Evolutionary conservation across 2,888 invertebrate genomes (phyloP), one percentile per base, ranked within the genome.

Genomic region (Nycteola revayana): DNA sequence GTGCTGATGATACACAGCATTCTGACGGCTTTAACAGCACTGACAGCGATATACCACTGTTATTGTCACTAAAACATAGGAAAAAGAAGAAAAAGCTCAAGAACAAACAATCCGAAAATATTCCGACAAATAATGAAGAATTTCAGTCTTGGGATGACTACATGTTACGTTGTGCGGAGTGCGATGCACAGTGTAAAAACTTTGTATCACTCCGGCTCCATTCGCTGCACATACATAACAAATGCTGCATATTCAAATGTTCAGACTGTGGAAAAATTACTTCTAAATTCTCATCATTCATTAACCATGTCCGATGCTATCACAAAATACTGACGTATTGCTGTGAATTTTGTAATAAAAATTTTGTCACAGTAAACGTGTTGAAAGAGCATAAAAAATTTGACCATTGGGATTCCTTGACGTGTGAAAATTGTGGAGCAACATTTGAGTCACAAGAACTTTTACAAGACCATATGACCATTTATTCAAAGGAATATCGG

Each of bases 131-230:
- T 5, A 21, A 21, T 2, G 32, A 36, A 3, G 42, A 23, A 1
- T 5, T 21, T 0, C 25, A 41, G 28, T 40, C 78, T 1, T 88
- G 88, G 88, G 80, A 80, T 0, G 73, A 81, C 5, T 81, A 79
- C 10, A 69, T 73, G 29, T 87, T 85, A 45, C 61, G 76, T 0
- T 88, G 88, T 54, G 84, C 78, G 0, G 67, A 66, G 18, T 88
- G 88, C 20, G 84, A 86, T 35, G 84, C 85, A 0, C 71, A 78
- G 17, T 87, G 83, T 35, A 80, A 81, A 30, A 84, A 79, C 26
- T 61, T 85, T 2, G 55, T 70, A 9, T 78, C 77, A 0, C 34
- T 88, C 28, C 70, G 83, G 27, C 65, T 87, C 1, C 88, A 88
- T 48, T 75, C 85, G 0, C 25, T 82, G 23, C 79, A 87, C 58